phyloP scores from a whole-genome alignment of 2,113 vertebrate genomes.

The Ctenomys sociabilis region DNA sequence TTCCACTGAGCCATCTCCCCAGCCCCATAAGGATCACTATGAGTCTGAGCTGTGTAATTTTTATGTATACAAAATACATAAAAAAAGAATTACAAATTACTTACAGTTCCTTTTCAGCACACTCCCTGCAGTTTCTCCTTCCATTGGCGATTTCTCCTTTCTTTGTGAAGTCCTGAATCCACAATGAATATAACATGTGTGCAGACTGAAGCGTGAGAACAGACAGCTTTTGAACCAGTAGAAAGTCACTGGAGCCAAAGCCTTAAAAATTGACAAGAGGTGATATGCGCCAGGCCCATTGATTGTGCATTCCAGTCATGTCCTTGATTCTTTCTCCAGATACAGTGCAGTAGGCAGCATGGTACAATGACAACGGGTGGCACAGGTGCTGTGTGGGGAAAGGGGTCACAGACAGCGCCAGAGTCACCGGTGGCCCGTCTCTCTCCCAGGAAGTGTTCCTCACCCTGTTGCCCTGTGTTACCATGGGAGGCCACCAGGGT shows the following conservation, averaged over 20 bases:
- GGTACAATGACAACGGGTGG: not conserved
- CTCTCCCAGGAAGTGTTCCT: not conserved
- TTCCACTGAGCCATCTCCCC: no score
- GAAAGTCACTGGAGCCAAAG: not conserved
- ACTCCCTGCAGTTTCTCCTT: not conserved
- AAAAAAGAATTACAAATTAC: not conserved
- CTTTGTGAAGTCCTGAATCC: not conserved
- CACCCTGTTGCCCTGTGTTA: not conserved
- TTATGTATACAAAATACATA: no score
- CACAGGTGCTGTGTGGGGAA: not conserved
- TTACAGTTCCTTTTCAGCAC: not conserved
- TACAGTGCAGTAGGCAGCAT: no score
- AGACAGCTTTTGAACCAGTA: not conserved
- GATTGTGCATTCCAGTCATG: not conserved
- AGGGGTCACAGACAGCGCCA: not conserved
- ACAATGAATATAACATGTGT: not conserved
- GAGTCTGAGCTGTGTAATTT: no score
- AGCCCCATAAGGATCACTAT: no score
- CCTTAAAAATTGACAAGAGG: not conserved
- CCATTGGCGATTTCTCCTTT: not conserved
- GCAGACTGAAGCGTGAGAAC: not conserved
- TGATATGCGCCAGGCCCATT: rapidly evolving
- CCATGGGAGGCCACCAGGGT: not conserved
- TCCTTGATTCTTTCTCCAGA: not conserved
- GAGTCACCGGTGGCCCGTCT: not conserved